Conservation (phyloP, 2,888 invertebrate species). For the Empis livida region DNA sequence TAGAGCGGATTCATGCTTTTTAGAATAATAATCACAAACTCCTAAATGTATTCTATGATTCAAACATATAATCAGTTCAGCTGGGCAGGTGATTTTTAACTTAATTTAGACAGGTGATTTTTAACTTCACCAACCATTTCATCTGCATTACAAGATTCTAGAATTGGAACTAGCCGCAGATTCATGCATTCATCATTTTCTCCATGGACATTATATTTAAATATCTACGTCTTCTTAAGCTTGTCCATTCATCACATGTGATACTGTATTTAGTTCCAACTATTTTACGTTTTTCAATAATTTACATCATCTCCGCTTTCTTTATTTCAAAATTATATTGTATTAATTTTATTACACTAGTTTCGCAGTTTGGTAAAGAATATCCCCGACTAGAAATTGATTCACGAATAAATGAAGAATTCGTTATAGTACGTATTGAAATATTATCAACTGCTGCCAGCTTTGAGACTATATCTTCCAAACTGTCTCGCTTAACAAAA, state of each 20-base stretch:
- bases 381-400: background rate
- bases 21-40: conserved; percentile 1
- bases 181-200: conserved; percentile 1
- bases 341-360: background rate
- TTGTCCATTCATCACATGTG: background rate
- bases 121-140: conserved; percentile 1
- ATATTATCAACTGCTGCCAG: background rate
- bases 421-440: background rate
- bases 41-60: conserved; percentile 1
- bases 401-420: background rate
- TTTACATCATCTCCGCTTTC: background rate
- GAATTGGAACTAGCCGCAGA: conserved; percentile 1
- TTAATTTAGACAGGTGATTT: conserved; percentile 1
- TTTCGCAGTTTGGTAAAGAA: background rate
- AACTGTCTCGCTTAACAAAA: background rate
- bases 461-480: background rate
- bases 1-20: background rate
- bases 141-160: conserved; percentile 1
- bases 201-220: background rate
- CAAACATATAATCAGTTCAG: conserved; percentile 1
- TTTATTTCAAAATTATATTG: background rate
- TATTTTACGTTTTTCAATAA: background rate
- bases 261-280: background rate
- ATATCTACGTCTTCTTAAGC: background rate
- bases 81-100: background rate